Base-by-base conservation (phyloP, 2,113 vertebrate species). In the Odobenus rosmarus region DNA sequence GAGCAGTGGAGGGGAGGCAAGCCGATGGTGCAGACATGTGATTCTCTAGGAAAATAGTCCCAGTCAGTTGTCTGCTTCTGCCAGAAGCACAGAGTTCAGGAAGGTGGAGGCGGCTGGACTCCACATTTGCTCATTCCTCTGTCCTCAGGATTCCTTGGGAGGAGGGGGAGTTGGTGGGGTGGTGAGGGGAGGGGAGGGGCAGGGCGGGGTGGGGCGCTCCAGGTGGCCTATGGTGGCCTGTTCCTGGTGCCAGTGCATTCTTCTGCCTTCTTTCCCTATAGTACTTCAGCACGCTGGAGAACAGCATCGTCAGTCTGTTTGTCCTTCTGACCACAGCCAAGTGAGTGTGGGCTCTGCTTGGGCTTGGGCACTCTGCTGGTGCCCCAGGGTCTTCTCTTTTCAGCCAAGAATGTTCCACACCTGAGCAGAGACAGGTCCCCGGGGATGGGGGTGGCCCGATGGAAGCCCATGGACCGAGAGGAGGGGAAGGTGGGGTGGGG, bases 251-350 rank as follows among this genome's bases (percentile, higher is more conserved):
- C 49, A 19, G 2, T 0, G 0, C 15, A 0, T 28, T 16, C 61
- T 19, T 23, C 24, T 1, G 19, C 21, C 42, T 31, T 33, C 36
- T 53, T 72, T 97, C 83, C 98, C 80, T 55, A 97, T 98, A 99
- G 99, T 99, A 99, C 98, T 99, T 99, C 98, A 99, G 93, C 98
- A 99, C 99, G 74, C 98, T 99, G 97, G 99, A 99, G 98, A 99
- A 99, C 99, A 99, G 99, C 98, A 99, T 99, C 0, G 99, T 99
- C 98, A 99, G 99, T 97, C 99, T 99, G 86, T 99, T 99, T 3
- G 99, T 99, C 92, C 99, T 99, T 85, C 98, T 99, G 98, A 99
- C 99, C 94, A 99, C 99, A 85, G 99, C 99, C 97, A 99, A 99
- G 99, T 99, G 99, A 99, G 99, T 97, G 0, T 1, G 42, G 24